Evolutionary conservation across 2,797 vertebrate species (phyloP), one percentile per base, ranked within the genome.

Genomic region (Lithobates sylvaticus): DNA sequence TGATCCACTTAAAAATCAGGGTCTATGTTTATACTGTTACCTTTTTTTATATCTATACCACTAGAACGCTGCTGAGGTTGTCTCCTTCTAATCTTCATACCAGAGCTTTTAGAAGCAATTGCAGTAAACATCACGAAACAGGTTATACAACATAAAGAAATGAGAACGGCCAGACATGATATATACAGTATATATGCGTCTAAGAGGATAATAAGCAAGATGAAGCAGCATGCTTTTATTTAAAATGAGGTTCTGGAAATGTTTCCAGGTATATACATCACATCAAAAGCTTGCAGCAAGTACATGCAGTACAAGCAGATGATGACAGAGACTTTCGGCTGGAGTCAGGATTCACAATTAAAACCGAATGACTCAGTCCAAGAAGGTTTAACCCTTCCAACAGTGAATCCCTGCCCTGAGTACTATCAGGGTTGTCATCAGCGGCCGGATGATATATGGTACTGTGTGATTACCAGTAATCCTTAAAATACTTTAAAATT

Each of bases 331-430:
- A 50, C 44, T 54, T 47, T 50, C 34, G 13, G 50, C 27, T 77
- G 47, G 75, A 77, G 50, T 77, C 75, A 77, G 29, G 44, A 58
- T 58, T 58, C 54, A 16, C 16, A 77, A 77, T 64, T 77, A 77
- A 32, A 44, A 77, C 75, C 47, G 27, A 23, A 16, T 76, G 73
- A 76, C 13, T 76, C 73, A 27, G 42, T 16, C 73, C 10, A 23
- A 54, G n/a, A 16, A 32, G n/a, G 21, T 27, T 76, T 76, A 76
- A 76, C 73, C 73, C 73, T 76, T 65, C 61, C 61, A 26, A 26
- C 4, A 21, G 21, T 65, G 61, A 26, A 65, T 65, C 61, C 10
- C 23, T 26, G 23, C 23, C 61, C 61, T 26, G 61, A 5, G 10
- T 9, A 26, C n/a, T 26, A 65, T 65, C 61, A 65, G 8, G 61